Evolutionary conservation across 2,888 invertebrate genomes (phyloP).

Genomic region (Meta bourneti): DNA sequence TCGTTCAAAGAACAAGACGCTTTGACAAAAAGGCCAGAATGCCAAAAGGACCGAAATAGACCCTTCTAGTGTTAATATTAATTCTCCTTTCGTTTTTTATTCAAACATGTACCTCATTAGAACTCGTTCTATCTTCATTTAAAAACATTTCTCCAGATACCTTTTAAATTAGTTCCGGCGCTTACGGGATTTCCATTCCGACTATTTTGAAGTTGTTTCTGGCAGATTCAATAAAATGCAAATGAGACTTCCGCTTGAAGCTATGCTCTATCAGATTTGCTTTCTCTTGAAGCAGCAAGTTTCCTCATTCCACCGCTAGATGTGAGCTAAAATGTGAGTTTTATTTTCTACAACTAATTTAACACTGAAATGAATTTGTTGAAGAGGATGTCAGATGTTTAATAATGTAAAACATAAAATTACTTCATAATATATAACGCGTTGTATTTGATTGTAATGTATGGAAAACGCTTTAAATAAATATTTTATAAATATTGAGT

Average conservation of each 20-base stretch:
- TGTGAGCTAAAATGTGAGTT: too few species aligned
- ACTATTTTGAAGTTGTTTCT: neutral
- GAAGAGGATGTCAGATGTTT: too few species aligned
- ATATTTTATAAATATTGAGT: too few species aligned
- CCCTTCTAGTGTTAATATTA: neutral
- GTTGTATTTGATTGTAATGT: too few species aligned
- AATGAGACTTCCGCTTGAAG: conserved; percentile 20
- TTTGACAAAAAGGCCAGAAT: neutral
- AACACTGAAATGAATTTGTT: too few species aligned
- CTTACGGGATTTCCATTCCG: neutral
- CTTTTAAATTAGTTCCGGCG: conserved; percentile 16
- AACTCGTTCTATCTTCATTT: neutral
- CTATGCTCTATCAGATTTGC: neutral
- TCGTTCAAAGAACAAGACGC: neutral
- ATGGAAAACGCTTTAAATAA: too few species aligned
- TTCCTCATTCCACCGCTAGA: too few species aligned
- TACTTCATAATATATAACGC: too few species aligned
- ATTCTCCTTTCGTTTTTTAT: neutral
- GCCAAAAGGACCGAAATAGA: neutral
- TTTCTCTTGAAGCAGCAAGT: neutral
- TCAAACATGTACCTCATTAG: conserved; percentile 6
- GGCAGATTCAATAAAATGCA: conserved; percentile 30
- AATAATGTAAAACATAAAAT: too few species aligned
- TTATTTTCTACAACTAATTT: too few species aligned
- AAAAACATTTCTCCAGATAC: neutral